Evolutionary conservation across 1,140 invertebrate species (phyloP).

Genomic region (Hyposmocoma kahamanoa): DNA sequence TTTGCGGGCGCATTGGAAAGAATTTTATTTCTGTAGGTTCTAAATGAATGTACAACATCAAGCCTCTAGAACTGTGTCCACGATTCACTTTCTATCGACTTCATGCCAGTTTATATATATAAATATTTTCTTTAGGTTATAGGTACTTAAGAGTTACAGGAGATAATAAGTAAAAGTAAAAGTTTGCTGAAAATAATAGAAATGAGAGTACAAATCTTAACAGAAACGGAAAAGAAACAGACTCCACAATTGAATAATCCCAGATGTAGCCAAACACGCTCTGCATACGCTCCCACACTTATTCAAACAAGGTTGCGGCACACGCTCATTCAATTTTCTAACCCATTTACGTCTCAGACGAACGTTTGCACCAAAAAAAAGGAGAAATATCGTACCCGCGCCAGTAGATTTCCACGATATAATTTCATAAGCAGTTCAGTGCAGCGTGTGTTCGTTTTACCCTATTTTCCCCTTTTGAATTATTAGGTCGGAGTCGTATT

Average conservation of each 20-base stretch:
- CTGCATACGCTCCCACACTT: conserved; percentile 46
- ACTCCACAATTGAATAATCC: conserved; percentile 11
- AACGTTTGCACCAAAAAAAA: conserved; percentile 41
- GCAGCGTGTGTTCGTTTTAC: conserved; percentile 49
- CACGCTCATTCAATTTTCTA: conserved; percentile 67
- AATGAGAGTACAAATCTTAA: too few relatives aligned
- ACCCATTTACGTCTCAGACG: conserved; percentile 69
- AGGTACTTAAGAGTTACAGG: too few relatives aligned
- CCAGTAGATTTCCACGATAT: conserved; percentile 59
- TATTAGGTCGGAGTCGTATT: conserved; percentile 62
- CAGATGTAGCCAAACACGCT: conserved; percentile 16
- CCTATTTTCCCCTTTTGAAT: conserved; percentile 62
- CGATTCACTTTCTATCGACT: too few relatives aligned
- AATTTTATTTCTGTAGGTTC: too few relatives aligned
- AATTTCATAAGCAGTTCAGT: conserved; percentile 62
- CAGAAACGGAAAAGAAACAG: background rate
- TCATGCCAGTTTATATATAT: too few relatives aligned
- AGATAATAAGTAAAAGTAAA: too few relatives aligned
- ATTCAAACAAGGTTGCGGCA: conserved; percentile 43
- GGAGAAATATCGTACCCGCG: conserved; percentile 35
- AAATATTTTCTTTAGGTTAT: too few relatives aligned
- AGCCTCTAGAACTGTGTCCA: too few relatives aligned
- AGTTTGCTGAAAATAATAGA: too few relatives aligned
- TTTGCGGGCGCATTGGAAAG: too few relatives aligned
- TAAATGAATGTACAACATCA: too few relatives aligned